Evolutionary conservation across 2,888 invertebrate genomes (phyloP).

Genomic region (Trilocha varians): DNA sequence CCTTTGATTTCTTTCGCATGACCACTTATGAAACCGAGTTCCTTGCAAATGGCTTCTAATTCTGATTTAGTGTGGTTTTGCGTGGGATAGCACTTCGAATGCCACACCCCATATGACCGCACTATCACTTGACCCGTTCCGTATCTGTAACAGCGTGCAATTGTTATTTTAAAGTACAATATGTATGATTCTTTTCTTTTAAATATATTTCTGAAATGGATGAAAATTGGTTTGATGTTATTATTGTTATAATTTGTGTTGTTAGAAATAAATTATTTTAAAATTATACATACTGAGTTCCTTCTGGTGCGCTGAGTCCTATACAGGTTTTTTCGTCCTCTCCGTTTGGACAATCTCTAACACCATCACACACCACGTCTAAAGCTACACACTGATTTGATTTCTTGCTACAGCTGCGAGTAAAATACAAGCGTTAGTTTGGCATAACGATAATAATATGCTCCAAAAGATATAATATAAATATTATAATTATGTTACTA

Average conservation of each 20-base stretch:
- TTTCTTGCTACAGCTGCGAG: constrained; percentile 42
- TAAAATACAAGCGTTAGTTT: constrained; percentile 12
- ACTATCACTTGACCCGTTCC: constrained; percentile 79
- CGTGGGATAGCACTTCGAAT: constrained; percentile 78
- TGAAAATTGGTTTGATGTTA: no score
- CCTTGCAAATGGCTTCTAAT: constrained; percentile 74
- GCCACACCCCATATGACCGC: constrained; percentile 80
- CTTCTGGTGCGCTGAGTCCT: constrained; percentile 43
- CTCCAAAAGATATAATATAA: no score
- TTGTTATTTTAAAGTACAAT: no score
- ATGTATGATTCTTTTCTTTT: no score
- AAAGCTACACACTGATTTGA: constrained; percentile 76
- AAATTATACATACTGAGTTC: constrained; percentile 45
- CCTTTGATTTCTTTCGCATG: constrained; percentile 56
- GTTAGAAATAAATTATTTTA: no score
- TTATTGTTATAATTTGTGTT: no score
- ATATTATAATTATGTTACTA: no score
- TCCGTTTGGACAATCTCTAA: constrained; percentile 79
- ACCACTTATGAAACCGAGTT: constrained; percentile 74
- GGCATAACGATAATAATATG: no score
- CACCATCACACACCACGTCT: constrained; percentile 85
- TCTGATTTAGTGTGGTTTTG: constrained; percentile 64
- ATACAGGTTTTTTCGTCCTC: constrained; percentile 82
- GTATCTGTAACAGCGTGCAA: constrained; percentile 49
- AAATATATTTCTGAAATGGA: no score